These are phyloP conservation scores for Octopus sinensis DNA, from an alignment of 1,140 invertebrate species.

Conservation along the genomic window DNA sequence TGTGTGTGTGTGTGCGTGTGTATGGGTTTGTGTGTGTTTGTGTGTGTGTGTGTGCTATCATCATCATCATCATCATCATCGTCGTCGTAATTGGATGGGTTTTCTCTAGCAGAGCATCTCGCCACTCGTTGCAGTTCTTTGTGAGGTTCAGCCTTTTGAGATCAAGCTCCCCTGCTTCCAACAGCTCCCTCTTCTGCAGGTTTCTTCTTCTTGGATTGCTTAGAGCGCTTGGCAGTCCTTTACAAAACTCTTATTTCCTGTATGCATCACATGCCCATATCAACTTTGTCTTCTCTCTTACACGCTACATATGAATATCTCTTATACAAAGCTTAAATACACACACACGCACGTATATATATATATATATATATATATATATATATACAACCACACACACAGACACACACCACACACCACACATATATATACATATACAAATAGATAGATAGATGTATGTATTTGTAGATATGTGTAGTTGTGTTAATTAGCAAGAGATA, in stretches of 20 bases:
- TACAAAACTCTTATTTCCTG: neutral
- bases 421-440: neutral
- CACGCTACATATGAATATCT: neutral
- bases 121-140: too few species aligned
- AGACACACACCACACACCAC: conserved; percentile 17
- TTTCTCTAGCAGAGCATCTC: too few species aligned
- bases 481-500: neutral
- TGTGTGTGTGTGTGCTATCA: too few species aligned
- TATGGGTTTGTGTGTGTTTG: too few species aligned
- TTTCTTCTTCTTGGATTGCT: neutral
- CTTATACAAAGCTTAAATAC: neutral
- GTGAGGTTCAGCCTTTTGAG: too few species aligned
- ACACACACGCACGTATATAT: neutral
- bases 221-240: neutral
- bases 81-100: too few species aligned
- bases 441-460: neutral
- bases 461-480: neutral
- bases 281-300: neutral
- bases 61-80: too few species aligned
- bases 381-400: conserved; percentile 12
- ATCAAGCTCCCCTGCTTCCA: too few species aligned
- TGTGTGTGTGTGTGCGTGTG: too few species aligned
- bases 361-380: too few species aligned
- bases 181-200: neutral
- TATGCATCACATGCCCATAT: neutral